These are phyloP conservation scores for Prunella strophiata DNA, from an alignment of 2,797 vertebrate species.

Conservation along the genomic window DNA sequence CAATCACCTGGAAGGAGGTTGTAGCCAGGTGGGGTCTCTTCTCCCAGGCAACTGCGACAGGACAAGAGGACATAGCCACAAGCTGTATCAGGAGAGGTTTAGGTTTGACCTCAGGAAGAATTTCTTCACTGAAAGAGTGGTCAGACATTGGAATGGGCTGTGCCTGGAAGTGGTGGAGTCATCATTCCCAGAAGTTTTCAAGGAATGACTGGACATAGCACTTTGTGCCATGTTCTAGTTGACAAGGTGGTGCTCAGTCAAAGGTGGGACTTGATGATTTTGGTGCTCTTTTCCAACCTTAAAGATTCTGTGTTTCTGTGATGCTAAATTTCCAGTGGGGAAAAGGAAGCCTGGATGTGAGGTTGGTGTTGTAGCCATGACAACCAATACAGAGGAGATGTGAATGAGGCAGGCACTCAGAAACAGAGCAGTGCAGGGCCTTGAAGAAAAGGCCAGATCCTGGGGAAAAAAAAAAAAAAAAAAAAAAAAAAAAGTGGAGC, in stretches of 20 bases:
- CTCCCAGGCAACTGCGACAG: neutral
- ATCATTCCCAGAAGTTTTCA: neutral
- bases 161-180: neutral
- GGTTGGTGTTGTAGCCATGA: conserved; percentile 47
- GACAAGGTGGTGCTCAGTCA: neutral
- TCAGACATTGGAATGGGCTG: neutral
- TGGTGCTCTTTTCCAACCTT: neutral
- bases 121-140: neutral
- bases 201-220: neutral
- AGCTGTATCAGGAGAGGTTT: neutral
- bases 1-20: neutral
- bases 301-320: neutral
- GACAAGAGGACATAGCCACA: neutral
- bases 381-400: conserved; percentile 20
- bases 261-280: neutral
- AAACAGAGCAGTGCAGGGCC: neutral
- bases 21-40: neutral
- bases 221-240: neutral
- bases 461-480: neutral
- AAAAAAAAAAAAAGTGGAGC: neutral
- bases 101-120: neutral
- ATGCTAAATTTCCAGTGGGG: neutral
- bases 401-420: neutral
- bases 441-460: conserved; percentile 20
- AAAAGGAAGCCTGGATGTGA: conserved; percentile 31